Conservation (phyloP, 2,888 invertebrate genomes). For the Drosophila sordidula region DNA sequence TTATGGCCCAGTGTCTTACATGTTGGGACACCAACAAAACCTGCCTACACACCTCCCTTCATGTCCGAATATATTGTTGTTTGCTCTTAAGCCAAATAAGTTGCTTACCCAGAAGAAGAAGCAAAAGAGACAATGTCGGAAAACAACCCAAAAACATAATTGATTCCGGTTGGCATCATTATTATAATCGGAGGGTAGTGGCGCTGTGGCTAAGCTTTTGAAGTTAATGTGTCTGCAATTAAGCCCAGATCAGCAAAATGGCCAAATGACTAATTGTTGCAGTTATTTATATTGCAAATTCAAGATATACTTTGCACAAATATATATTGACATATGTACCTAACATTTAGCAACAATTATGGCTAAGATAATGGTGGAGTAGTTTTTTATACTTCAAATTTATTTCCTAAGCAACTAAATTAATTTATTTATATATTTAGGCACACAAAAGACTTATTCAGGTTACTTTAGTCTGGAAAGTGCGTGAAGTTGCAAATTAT, state of each 20-base stretch:
- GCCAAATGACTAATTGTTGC: conserved; percentile 31
- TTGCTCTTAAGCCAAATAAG: not conserved
- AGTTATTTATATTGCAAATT: conserved; percentile 13
- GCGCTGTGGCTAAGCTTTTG: not conserved
- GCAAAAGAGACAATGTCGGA: not conserved
- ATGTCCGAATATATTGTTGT: not conserved
- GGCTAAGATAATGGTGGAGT: too few species aligned
- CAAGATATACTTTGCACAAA: too few species aligned
- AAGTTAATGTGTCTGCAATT: conserved; percentile 40
- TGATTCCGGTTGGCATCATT: conserved; percentile 21
- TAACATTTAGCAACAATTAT: too few species aligned
- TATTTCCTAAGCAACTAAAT: too few species aligned
- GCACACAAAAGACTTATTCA: too few species aligned
- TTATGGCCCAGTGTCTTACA: conserved; percentile 26
- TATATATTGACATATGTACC: too few species aligned
- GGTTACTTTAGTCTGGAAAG: too few species aligned
- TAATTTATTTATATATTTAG: too few species aligned
- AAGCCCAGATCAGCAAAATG: conserved; percentile 25
- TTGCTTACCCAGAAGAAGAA: conserved; percentile 1
- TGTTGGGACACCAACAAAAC: conserved; percentile 7
- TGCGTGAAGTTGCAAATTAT: too few species aligned
- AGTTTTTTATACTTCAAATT: too few species aligned
- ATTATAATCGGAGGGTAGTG: not conserved
- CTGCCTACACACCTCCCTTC: not conserved
- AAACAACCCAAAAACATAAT: conserved; percentile 26